Conservation (phyloP, 2,888 invertebrate species). For the Agrilus mali region DNA sequence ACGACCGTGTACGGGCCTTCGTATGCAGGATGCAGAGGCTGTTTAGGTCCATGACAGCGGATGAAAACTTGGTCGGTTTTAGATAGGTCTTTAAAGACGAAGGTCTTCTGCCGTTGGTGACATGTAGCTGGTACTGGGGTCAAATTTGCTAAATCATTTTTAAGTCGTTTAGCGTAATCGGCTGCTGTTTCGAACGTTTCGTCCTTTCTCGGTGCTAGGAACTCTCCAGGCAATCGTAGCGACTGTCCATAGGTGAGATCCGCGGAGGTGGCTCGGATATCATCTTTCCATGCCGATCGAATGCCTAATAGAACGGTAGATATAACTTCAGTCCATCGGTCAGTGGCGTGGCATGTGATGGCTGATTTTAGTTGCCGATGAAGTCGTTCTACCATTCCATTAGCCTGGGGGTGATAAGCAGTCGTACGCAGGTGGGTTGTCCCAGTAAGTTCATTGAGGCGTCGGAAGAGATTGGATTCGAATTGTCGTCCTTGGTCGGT, state of each 20-base stretch:
- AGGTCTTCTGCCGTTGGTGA: no score
- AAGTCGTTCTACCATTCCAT: not conserved
- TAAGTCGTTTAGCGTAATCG: no score
- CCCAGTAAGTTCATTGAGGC: not conserved
- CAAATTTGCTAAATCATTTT: no score
- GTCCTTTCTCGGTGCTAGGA: no score
- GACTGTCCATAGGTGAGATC: not conserved
- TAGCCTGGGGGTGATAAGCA: no score
- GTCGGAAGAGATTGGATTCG: conserved; percentile 12
- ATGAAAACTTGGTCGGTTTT: no score
- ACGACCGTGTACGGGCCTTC: no score
- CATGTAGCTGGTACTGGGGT: no score
- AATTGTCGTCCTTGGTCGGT: conserved; percentile 15
- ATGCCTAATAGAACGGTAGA: not conserved
- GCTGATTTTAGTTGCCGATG: not conserved
- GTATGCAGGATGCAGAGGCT: no score
- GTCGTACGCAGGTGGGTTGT: not conserved
- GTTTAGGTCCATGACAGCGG: no score
- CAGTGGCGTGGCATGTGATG: not conserved
- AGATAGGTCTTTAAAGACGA: no score
- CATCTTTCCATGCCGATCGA: not conserved
- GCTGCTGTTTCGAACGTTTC: no score
- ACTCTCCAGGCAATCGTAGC: not conserved
- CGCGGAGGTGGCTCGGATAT: not conserved
- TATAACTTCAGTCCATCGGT: not conserved